Conservation (phyloP, 2,888 invertebrate genomes). For the Gymnosoma rotundatum region DNA sequence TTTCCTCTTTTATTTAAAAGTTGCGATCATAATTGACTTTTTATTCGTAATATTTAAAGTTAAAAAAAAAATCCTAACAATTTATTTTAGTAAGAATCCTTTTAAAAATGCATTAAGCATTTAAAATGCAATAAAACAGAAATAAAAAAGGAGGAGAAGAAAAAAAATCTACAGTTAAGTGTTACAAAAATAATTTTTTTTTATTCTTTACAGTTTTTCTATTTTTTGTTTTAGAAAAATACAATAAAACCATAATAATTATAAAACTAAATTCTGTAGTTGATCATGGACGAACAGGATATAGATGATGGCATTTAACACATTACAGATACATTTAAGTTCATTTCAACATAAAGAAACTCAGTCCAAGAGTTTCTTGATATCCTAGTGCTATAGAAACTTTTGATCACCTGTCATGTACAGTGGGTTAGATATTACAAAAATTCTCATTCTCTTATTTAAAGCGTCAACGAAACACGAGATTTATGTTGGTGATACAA, state of each 20-base stretch:
- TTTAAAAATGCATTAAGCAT: slow-evolving; percentile 53
- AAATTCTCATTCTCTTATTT: no score
- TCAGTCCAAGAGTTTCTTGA: no score
- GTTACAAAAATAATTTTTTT: slow-evolving; percentile 34
- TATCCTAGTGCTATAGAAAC: no score
- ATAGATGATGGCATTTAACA: no score
- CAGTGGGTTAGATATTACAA: no score
- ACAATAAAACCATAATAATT: background rate
- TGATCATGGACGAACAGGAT: slow-evolving; percentile 8
- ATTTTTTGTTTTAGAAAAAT: slow-evolving; percentile 23
- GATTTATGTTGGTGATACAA: no score
- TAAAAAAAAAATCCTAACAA: background rate
- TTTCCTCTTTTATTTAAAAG: no score
- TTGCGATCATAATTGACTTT: no score
- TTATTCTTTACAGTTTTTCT: slow-evolving; percentile 14
- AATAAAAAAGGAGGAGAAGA: slow-evolving; percentile 18
- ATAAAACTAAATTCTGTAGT: background rate
- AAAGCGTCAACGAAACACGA: no score
- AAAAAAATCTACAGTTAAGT: slow-evolving; percentile 40
- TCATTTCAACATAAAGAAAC: no score
- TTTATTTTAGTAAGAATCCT: slow-evolving; percentile 48
- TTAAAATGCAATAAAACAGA: slow-evolving; percentile 22
- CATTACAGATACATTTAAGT: no score
- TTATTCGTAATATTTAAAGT: slow-evolving; percentile 7
- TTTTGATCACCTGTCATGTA: no score